A percentile compares a stretch with the other conserved stretches of the same genome.
These are phyloP conservation scores for Drosophila pallidifrons DNA, from an alignment of 1,140 invertebrate species.

Conservation along the genomic window DNA sequence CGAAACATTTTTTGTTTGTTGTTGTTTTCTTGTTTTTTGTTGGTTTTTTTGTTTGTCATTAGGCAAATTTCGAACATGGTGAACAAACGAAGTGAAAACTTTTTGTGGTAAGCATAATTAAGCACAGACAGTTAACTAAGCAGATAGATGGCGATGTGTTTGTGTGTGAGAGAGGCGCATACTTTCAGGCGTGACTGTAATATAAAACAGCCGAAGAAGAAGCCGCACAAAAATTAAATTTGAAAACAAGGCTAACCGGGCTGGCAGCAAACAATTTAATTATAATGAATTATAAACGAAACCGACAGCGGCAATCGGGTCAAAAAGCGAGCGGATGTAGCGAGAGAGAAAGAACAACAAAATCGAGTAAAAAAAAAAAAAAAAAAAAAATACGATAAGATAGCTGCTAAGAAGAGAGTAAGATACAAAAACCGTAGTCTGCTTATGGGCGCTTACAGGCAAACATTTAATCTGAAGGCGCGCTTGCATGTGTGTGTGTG, in stretches of 20 bases:
- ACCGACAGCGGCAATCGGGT: constrained; percentile 44
- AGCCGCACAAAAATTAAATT: constrained; percentile 69
- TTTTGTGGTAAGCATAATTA: constrained; percentile 76
- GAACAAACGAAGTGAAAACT: constrained; percentile 48
- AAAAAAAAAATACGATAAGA: constrained; percentile 3
- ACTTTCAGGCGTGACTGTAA: constrained; percentile 43
- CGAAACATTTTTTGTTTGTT: constrained; percentile 11
- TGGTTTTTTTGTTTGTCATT: constrained; percentile 50
- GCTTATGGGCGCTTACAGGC: constrained; percentile 32
- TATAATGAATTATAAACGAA: constrained; percentile 81
- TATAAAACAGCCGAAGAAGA: constrained; percentile 35
- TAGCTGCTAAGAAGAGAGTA: constrained; percentile 32
- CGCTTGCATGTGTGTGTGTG: background rate
- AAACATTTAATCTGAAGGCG: constrained; percentile 26
- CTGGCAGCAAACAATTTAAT: constrained; percentile 78
- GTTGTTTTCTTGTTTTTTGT: constrained; percentile 1
- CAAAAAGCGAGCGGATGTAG: constrained; percentile 41
- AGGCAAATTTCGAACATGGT: constrained; percentile 51
- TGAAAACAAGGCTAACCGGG: constrained; percentile 30
- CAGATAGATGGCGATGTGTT: constrained; percentile 14
- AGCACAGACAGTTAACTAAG: constrained; percentile 64
- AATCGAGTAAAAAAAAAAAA: constrained; percentile 23
- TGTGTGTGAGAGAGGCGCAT: constrained; percentile 31
- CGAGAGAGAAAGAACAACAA: constrained; percentile 31
- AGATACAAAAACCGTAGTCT: constrained; percentile 59